Base-by-base conservation (phyloP, 1,140 invertebrate genomes). In the Nymphalis io region DNA sequence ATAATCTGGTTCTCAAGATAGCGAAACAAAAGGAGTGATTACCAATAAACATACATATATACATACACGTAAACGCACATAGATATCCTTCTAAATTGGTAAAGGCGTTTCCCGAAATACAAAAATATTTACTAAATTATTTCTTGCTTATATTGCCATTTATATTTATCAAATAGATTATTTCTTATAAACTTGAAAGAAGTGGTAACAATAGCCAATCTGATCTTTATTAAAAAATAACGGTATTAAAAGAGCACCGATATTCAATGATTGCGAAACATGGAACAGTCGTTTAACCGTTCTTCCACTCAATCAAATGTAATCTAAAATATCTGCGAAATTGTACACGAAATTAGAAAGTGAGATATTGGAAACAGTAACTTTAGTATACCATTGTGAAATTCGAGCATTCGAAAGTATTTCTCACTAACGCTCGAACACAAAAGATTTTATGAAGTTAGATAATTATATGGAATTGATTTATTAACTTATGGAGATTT, bases 311-410 rank as follows among this genome's bases (percentile, higher is more conserved):
- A 53, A 63, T 63, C 61, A 55, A 53, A 44, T 40, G 61, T 63
- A 51, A 63, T 63, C 61, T 63, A 53, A 53, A 63, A 63, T 63
- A 63, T 63, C 51, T 48, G 46, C 16, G 61, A 63, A 55, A 55
- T 55, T 55, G 51, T 55, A 23, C 51, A 55, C 51, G 51, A 55
- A 27, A 53, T 53, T 63, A 63, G 60, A 63, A 63, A 63, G 61
- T 53, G 51, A 63, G 27, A 38, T 55, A 55, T 55, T 55, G 51
- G 51, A 27, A 23, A 27, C 51, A 23, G 23, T 55, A 23, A 55
- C 23, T 55, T 55, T 55, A 27, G 46, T 51, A 33, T 11, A 27
- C 27, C 27, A 55, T 23, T 23, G 23, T 55, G 51, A 55, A 55
- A 55, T 20, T 55, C n/a, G 23, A 55, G 15, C 20, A 23, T 55